Evolutionary conservation across 1,140 invertebrate species (phyloP).

Genomic region (Phymastichus coffea): DNA sequence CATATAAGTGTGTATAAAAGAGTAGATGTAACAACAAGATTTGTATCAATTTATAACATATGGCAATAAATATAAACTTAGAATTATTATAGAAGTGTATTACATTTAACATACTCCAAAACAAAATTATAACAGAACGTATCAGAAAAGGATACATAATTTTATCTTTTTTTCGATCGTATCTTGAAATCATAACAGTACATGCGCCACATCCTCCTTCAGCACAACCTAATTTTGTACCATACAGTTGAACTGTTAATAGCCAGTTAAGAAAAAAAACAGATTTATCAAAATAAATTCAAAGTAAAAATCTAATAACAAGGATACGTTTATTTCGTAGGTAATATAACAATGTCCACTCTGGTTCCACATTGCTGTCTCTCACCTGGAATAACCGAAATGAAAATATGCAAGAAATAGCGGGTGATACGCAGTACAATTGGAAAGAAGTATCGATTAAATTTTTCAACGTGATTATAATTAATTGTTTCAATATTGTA

Average conservation of each 20-base stretch:
- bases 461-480: too few species aligned
- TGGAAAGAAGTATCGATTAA: too few species aligned
- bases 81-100: neutral
- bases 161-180: conserved; percentile 62
- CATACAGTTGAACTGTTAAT: conserved; percentile 49
- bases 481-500: too few species aligned
- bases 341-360: conserved; percentile 83
- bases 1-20: neutral
- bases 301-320: too few species aligned
- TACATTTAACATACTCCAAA: too few species aligned
- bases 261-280: conserved; percentile 22
- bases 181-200: conserved; percentile 88
- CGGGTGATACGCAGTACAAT: too few species aligned
- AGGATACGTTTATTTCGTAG: conserved; percentile 76
- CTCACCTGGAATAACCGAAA: conserved; percentile 65
- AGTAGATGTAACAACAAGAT: too few species aligned
- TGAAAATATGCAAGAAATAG: too few species aligned
- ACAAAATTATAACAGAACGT: too few species aligned
- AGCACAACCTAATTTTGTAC: conserved; percentile 88
- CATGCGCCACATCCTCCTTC: conserved; percentile 95
- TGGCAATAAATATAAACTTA: too few species aligned
- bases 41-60: too few species aligned
- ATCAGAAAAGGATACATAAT: conserved; percentile 75
- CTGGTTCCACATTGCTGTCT: conserved; percentile 74
- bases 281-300: too few species aligned